Evolutionary conservation across 2,113 vertebrate species (phyloP), one percentile per base, ranked within the genome.

Genomic region (Zeus faber): DNA sequence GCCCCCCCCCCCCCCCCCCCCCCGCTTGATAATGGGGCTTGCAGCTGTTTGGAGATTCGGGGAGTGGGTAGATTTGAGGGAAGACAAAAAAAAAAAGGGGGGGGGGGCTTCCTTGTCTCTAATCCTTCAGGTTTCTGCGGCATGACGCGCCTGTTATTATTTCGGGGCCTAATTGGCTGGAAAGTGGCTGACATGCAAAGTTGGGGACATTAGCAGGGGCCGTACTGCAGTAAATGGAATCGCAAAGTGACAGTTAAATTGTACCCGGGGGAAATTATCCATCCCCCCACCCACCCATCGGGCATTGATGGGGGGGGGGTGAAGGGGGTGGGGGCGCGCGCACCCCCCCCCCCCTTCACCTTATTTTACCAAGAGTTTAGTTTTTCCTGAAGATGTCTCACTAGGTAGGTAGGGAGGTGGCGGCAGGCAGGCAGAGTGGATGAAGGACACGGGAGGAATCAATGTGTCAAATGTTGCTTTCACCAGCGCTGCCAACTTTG

Each of bases 121-220:
- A 96, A 97, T 96, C 95, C 94, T 94, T 96, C 93, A 97, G 94
- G 94, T 97, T 94, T 95, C 93, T 91, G 93, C 89, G 83, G 91
- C 91, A 89, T 92, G 93, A 80, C 76, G 89, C 87, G 26, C 73
- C 70, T 83, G 82, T 65, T 63, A 69, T 74, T 74, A 78, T 81
- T 82, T 84, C 76, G 79, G 56, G 88, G 93, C 92, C 96, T 97
- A 98, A 99, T 98, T 98, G 95, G 95, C 92, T 98, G 95, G 95
- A 98, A 99, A 99, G 95, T 94, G 95, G 93, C 96, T 98, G 96
- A 97, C 95, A 95, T 96, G 95, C 94, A 94, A 97, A 97, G 96
- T 96, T 96, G 92, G 93, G 93, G 94, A 94, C 94, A 93, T 96
- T 99, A 90, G 87, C 92, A 6, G 89, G 92, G 89, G 65, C 89